These are phyloP conservation scores for Poeciliopsis retropinna DNA, from an alignment of 2,113 vertebrate species.

Conservation along the genomic window DNA sequence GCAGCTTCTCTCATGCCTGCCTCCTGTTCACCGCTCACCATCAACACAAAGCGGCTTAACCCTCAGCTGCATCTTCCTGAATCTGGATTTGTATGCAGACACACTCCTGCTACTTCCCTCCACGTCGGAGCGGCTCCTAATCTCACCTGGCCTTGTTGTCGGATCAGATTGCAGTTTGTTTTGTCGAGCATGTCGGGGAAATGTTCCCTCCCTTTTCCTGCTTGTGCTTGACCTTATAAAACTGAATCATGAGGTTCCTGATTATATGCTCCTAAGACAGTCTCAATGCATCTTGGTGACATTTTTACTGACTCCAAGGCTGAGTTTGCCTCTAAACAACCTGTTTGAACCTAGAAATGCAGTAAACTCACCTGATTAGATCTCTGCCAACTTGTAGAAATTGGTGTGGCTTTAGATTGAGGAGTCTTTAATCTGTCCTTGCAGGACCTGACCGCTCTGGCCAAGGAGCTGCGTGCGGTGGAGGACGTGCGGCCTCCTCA, in stretches of 20 bases:
- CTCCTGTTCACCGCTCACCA: not conserved
- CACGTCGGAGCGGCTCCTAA: conserved; percentile 17
- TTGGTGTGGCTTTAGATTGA: not conserved
- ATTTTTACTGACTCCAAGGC: not conserved
- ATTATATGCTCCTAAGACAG: not conserved
- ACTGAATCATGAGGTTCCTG: not conserved
- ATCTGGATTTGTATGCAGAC: conserved; percentile 49
- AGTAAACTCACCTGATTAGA: not conserved
- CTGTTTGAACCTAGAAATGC: not conserved
- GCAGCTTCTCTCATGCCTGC: conserved; percentile 11
- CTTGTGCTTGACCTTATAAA: conserved; percentile 20
- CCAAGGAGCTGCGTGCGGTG: conserved; percentile 94
- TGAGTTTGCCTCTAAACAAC: not conserved
- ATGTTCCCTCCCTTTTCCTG: not conserved
- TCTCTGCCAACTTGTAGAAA: not conserved
- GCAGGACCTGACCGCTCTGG: conserved; percentile 94
- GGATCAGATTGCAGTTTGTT: conserved; percentile 31
- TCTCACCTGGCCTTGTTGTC: conserved; percentile 37
- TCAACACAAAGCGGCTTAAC: conserved; percentile 11
- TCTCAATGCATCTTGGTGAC: not conserved
- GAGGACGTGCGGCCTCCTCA: conserved; percentile 93
- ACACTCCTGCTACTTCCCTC: conserved; percentile 20
- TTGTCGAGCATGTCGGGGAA: conserved; percentile 15
- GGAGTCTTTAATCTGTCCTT: not conserved
- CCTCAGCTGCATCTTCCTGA: conserved; percentile 4